A percentile compares a stretch with the other conserved stretches of the same genome.
phyloP scores from a whole-genome alignment of 2,888 invertebrate genomes.

The Polietes domitor region DNA sequence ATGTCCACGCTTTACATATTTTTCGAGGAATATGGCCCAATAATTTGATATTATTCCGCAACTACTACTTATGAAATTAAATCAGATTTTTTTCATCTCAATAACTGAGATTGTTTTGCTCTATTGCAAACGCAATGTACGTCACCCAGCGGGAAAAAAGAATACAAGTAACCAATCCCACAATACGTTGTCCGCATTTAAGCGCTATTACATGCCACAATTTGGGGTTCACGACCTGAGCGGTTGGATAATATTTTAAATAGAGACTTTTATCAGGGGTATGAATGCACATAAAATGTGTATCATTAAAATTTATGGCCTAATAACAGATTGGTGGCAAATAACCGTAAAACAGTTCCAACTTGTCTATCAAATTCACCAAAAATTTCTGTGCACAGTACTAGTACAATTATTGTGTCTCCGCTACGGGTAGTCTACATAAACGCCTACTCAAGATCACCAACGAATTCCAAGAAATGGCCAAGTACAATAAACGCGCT shows the following conservation, averaged over 20 bases:
- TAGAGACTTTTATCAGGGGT: too few species aligned
- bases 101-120: too few species aligned
- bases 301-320: background rate
- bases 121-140: too few species aligned
- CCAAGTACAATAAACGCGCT: background rate
- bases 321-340: background rate
- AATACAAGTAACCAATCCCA: too few species aligned
- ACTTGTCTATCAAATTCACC: constrained; percentile 24
- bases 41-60: too few species aligned
- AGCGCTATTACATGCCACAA: background rate
- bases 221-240: background rate
- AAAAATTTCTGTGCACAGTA: background rate
- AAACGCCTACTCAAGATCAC: constrained; percentile 53
- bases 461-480: background rate
- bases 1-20: too few species aligned
- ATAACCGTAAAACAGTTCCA: background rate
- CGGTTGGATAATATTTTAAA: constrained; percentile 6
- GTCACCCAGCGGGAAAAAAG: too few species aligned
- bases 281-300: background rate
- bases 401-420: background rate
- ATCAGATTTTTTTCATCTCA: too few species aligned
- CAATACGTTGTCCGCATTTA: background rate
- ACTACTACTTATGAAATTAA: too few species aligned
- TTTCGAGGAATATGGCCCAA: too few species aligned
- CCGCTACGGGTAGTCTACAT: constrained; percentile 24